Evolutionary conservation across 2,113 vertebrate species (phyloP).

Genomic region (Pitta sordida): DNA sequence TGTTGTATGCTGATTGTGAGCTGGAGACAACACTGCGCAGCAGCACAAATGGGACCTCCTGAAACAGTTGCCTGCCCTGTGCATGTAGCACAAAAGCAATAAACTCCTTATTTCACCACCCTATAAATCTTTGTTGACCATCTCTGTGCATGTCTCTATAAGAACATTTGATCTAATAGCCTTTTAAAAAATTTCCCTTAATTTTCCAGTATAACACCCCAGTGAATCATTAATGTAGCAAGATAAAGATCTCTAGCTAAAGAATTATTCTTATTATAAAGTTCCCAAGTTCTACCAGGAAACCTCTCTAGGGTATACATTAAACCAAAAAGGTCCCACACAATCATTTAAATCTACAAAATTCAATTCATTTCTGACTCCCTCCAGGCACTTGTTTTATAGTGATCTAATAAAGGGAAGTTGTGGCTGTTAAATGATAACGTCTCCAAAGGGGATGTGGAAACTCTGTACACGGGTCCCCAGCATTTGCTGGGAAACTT

Average conservation of each 20-base stretch:
- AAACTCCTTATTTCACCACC: slow-evolving; percentile 3
- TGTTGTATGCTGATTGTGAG: not conserved
- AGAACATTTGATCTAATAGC: slow-evolving; percentile 41
- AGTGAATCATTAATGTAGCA: slow-evolving; percentile 56
- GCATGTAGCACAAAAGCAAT: not conserved
- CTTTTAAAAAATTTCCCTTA: slow-evolving; percentile 42
- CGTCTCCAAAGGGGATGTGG: slow-evolving; percentile 24
- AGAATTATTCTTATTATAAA: slow-evolving; percentile 60
- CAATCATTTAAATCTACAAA: slow-evolving; percentile 61
- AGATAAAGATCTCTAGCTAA: slow-evolving; percentile 65
- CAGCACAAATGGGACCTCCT: accelerated
- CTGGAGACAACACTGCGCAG: not conserved
- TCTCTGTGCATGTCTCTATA: not conserved
- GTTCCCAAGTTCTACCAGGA: slow-evolving; percentile 31
- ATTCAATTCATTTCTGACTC: slow-evolving; percentile 62
- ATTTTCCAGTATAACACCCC: slow-evolving; percentile 20
- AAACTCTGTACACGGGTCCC: not conserved
- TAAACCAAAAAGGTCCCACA: slow-evolving; percentile 53
- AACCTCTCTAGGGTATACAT: slow-evolving; percentile 50
- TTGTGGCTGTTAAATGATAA: slow-evolving; percentile 52
- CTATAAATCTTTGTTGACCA: slow-evolving; percentile 58
- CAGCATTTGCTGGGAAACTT: slow-evolving; percentile 30
- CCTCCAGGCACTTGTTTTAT: slow-evolving; percentile 45
- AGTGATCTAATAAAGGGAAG: slow-evolving; percentile 51
- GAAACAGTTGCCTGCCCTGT: not conserved